Evolutionary conservation across 2,113 vertebrate species (phyloP).

Genomic region (Campylomormyrus numenius): DNA sequence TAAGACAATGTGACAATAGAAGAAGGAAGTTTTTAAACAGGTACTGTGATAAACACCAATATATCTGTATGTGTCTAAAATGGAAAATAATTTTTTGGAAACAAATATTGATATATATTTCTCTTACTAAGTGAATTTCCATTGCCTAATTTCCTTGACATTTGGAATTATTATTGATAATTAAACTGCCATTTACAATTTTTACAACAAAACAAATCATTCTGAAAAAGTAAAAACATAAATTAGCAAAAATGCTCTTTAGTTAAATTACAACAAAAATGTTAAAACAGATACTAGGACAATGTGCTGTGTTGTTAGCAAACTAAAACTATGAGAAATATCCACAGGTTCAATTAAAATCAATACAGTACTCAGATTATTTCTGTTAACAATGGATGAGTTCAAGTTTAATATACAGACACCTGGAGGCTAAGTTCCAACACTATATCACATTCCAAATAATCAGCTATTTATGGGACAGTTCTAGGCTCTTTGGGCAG

Average conservation of each 20-base stretch:
- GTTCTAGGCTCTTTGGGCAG: background rate
- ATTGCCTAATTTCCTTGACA: background rate
- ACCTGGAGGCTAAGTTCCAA: background rate
- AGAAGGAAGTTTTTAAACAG: constrained; percentile 54
- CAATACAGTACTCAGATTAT: background rate
- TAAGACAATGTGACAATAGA: background rate
- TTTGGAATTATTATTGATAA: background rate
- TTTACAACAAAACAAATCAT: background rate
- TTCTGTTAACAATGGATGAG: background rate
- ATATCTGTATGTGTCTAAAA: constrained; percentile 33
- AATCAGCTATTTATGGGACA: constrained; percentile 3
- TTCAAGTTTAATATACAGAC: background rate
- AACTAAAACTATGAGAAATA: background rate
- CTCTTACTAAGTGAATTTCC: background rate
- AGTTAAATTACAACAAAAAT: background rate
- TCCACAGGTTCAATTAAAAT: background rate
- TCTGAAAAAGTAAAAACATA: background rate
- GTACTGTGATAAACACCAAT: constrained; percentile 57
- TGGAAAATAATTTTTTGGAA: background rate
- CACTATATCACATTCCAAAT: constrained; percentile 1
- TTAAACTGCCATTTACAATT: background rate
- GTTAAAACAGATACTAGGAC: background rate
- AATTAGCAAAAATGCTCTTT: background rate
- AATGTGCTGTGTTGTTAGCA: background rate
- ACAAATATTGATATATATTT: background rate